Conservation (phyloP, 2,888 invertebrate species). For the Cyrtodaria siliqua region DNA sequence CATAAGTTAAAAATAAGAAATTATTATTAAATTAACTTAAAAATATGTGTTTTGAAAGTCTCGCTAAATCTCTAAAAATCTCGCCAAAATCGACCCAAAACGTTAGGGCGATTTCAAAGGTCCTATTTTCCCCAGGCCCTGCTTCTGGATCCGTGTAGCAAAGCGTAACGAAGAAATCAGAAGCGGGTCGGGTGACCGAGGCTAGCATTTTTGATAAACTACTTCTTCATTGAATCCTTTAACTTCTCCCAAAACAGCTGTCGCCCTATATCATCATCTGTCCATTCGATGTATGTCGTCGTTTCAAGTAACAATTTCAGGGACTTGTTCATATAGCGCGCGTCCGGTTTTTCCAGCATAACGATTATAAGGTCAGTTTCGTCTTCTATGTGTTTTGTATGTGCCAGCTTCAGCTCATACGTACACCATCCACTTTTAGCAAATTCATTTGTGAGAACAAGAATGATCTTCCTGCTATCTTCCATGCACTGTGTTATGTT, state of each 20-base stretch:
- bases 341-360: constrained; percentile 2
- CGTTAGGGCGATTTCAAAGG: too few relatives aligned
- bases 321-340: constrained; percentile 18
- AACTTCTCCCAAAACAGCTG: constrained; percentile 17
- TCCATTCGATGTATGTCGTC: constrained; percentile 35
- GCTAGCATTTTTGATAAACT: too few relatives aligned
- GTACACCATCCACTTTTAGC: constrained; percentile 23
- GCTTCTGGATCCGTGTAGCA: too few relatives aligned
- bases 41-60: too few relatives aligned
- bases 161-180: too few relatives aligned
- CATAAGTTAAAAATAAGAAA: too few relatives aligned
- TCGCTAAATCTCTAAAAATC: too few relatives aligned
- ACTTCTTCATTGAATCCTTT: constrained; percentile 1
- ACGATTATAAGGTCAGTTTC: constrained; percentile 8
- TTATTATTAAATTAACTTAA: too few relatives aligned
- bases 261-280: constrained; percentile 6
- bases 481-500: background rate
- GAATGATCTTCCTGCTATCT: constrained; percentile 13
- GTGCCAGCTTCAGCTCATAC: background rate
- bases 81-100: too few relatives aligned
- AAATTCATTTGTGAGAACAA: constrained; percentile 17
- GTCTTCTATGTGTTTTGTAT: constrained; percentile 19
- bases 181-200: too few relatives aligned
- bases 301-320: constrained; percentile 18
- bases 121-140: too few relatives aligned